A percentile compares a stretch with the other conserved stretches of the same genome.
Evolutionary conservation across 2,888 invertebrate genomes (phyloP).

Genomic region (Ramazzottius varieornatus): DNA sequence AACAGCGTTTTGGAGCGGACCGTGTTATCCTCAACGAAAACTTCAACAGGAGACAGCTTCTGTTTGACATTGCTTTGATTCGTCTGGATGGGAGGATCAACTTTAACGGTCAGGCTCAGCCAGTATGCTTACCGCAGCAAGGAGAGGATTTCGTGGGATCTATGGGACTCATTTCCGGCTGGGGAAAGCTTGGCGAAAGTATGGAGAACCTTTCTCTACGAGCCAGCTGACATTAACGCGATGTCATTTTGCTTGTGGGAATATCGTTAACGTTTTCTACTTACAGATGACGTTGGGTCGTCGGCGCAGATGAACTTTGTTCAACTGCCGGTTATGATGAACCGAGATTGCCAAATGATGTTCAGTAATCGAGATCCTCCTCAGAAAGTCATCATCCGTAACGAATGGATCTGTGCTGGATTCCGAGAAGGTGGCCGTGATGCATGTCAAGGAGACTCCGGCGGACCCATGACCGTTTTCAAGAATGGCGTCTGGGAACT

Average conservation of each 20-base stretch:
- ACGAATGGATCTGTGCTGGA: constrained; percentile 5
- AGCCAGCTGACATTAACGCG: not conserved
- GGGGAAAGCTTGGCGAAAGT: constrained; percentile 70
- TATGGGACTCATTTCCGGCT: constrained; percentile 66
- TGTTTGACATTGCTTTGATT: constrained; percentile 2
- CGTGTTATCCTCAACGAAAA: not conserved
- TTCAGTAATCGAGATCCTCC: not conserved
- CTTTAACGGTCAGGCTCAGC: not conserved
- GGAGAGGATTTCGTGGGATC: constrained; percentile 50
- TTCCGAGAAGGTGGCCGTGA: constrained; percentile 4
- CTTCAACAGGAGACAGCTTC: not conserved
- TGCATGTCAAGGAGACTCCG: constrained; percentile 4
- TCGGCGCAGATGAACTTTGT: not conserved
- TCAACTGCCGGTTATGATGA: not conserved
- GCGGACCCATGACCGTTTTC: not conserved
- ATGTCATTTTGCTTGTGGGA: not conserved
- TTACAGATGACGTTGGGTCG: not conserved
- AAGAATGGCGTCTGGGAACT: not conserved
- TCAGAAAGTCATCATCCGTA: not conserved
- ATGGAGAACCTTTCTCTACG: constrained; percentile 3
- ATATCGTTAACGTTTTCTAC: not conserved
- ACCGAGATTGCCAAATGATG: constrained; percentile 2
- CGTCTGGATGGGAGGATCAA: not conserved
- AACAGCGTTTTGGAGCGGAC: not conserved
- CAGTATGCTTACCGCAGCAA: constrained; percentile 5